Evolutionary conservation across 2,888 invertebrate species (phyloP), one percentile per base, ranked within the genome.

Genomic region (Podotricha telesiphe): DNA sequence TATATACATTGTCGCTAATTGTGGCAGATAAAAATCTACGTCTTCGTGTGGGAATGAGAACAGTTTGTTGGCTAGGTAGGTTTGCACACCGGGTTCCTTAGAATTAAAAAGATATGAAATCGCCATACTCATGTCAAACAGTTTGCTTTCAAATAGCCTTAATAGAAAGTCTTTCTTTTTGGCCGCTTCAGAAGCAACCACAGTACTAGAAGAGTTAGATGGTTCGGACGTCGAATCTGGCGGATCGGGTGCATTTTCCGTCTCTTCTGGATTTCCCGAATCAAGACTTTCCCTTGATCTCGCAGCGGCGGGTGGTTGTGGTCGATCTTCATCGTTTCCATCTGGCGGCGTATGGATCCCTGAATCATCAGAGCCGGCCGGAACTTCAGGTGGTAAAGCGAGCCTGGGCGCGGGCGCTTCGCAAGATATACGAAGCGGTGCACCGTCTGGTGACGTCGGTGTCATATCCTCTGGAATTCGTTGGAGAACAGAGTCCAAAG

Each of bases 61-160:
- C 93, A 99, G 95, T 91, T 98, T 97, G 93, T 99, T 99, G 75
- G 98, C 99, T 86, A 99, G 96, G 93, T 99, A 99, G 80, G 97
- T 97, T 83, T 99, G 97, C 75, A 99, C 99, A 72, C 99, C 99
- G 48, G 98, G 97, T 87, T 99, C 99, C 92, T 99, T 99, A 50
- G 99, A 98, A 87, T 98, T 98, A 89, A 98, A 99, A 70, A 99
- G 94, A 93, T 99, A 99, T 85, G 98, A 98, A 84, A 99, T 97
- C 74, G 99, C 99, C 95, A 99, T 99, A 77, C 98, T 97, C 95
- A 99, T 98, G 88, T 99, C 98, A 92, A 99, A 93, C 80, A 99
- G 95, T 92, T 98, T 98, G 80, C 99, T 99, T 93, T 99, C 99
- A 87, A 99, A 98, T 82, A 99, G 94, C 81, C 99, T 94, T 78